Base-by-base conservation (phyloP, 2,888 invertebrate genomes). In the Lypha dubia region DNA sequence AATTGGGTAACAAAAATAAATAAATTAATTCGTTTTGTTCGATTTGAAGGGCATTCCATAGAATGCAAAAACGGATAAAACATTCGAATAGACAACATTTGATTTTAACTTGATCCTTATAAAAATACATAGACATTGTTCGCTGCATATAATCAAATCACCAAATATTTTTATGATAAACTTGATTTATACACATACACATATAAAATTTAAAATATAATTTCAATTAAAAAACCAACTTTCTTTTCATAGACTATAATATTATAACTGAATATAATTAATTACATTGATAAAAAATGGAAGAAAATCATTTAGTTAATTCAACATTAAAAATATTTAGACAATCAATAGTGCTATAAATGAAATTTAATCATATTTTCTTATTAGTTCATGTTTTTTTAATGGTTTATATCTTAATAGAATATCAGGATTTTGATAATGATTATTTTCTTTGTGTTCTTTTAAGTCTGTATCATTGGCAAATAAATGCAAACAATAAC, bases 401-500 rank as follows among this genome's bases (percentile, higher is more conserved):
- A 82, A 49, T 2, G 81, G 76, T 56, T 75, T 82, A 58, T 82
- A 82, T 76, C 70, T 76, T 46, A 82, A 44, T 20, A 82, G 46
- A 38, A 82, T 71, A 28, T 56, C 22, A n/a, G 53, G 15, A n/a
- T 56, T 70, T 41, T 70, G 38, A 51, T 63, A 49, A 77, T 74
- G 77, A 44, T 79, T 35, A 35, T 46, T 11, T 44, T 74, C 74
- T 63, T 51, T 70, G 63, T 88, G 88, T 28, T 80, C 53, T 8
- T 68, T 35, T 28, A 88, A 58, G 15, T 73, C 74, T 15, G 44
- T 22, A n/a, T 70, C 15, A 44, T 77, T 70, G n/a, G 53, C 44
- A 68, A 87, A 87, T 24, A 87, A 75, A 76, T 83, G 87, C 60
- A 85, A 80, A 63, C 87, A 88, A 76, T 87, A 88, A 65, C 70